Conservation (phyloP, 2,797 vertebrate species). For the Buceros bicornis region DNA sequence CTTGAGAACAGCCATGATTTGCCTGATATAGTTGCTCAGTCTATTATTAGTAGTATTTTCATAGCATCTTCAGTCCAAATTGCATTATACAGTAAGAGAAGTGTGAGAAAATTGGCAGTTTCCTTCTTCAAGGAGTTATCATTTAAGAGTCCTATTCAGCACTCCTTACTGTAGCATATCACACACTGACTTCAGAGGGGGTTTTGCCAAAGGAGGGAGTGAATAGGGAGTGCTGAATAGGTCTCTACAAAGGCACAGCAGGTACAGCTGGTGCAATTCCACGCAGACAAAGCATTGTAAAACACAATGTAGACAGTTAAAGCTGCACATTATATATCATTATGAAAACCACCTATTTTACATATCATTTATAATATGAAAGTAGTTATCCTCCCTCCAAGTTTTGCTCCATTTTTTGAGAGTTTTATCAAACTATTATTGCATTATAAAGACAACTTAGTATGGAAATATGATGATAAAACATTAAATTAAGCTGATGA, state of each 20-base stretch:
- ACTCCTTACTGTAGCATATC: conserved; percentile 51
- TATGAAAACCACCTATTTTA: conserved; percentile 65
- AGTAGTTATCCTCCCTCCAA: conserved; percentile 70
- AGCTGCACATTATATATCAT: conserved; percentile 66
- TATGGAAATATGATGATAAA: conserved; percentile 30
- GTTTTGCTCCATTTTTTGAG: conserved; percentile 59
- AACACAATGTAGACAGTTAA: conserved; percentile 56
- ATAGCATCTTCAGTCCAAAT: conserved; percentile 41
- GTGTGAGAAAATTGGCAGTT: conserved; percentile 57
- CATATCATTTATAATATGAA: conserved; percentile 69
- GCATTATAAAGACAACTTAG: not conserved
- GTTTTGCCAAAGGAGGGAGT: conserved; percentile 57
- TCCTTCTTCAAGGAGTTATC: conserved; percentile 46
- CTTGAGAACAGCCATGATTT: not conserved
- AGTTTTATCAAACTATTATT: conserved; percentile 53
- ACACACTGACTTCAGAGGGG: conserved; percentile 58
- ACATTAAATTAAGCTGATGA: conserved; percentile 2
- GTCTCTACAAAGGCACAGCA: conserved; percentile 72
- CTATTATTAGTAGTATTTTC: conserved; percentile 54
- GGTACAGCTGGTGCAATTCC: conserved; percentile 73
- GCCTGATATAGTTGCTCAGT: not conserved
- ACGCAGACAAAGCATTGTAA: conserved; percentile 56
- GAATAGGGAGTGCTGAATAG: conserved; percentile 67
- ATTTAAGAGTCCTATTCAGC: conserved; percentile 58
- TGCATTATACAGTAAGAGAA: conserved; percentile 42